Evolutionary conservation across 2,888 invertebrate genomes (phyloP), one percentile per base, ranked within the genome.

Genomic region (Caenorhabditis imperialis): DNA sequence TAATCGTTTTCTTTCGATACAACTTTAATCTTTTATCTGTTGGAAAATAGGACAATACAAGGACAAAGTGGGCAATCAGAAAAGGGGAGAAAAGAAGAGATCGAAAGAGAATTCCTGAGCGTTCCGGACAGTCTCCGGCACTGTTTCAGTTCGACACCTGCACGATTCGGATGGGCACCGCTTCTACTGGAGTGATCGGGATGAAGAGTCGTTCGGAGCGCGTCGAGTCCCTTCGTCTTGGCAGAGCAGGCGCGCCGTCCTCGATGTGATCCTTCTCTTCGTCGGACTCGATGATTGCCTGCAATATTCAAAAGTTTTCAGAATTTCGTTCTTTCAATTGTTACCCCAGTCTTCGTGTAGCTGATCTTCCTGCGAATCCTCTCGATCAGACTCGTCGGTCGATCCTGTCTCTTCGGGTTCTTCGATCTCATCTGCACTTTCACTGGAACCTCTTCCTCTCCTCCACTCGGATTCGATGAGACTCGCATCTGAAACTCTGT

Each of bases 321-420:
- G 22, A 10, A 14, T n/a, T 30, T 42, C 2, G 20, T 10, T 25
- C 22, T 14, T 22, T 5, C 16, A 8, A 18, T 27, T 18, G 50
- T 40, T 14, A 71, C 71, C 22, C 67, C 67, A 45, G 65, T 74
- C n/a, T 67, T 74, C 18, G 74, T 65, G 20, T 73, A 67, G 47
- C 67, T 74, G 4, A 67, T 74, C 48, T 74, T 74, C 16, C 60
- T 67, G 10, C 74, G 65, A 30, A 74, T 74, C 25, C 65, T 48
- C 35, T 74, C 74, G 33, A 74, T 74, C 48, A 74, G 30, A 51
- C 67, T 67, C 14, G 74, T 74, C 38, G 74, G 74, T 25, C 74
- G 47, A 18, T 74, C 74, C 30, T 61, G 61, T 27, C 45, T 33
- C 23, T 67, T 67, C 22, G 61, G 38, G 20, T 42, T 61, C 38